Percentiles rank a stretch among this genome's conserved stretches.
These are phyloP conservation scores for Zoanthus gigantus DNA, from an alignment of 92 coral and sea anemone species.

Conservation along the genomic window DNA sequence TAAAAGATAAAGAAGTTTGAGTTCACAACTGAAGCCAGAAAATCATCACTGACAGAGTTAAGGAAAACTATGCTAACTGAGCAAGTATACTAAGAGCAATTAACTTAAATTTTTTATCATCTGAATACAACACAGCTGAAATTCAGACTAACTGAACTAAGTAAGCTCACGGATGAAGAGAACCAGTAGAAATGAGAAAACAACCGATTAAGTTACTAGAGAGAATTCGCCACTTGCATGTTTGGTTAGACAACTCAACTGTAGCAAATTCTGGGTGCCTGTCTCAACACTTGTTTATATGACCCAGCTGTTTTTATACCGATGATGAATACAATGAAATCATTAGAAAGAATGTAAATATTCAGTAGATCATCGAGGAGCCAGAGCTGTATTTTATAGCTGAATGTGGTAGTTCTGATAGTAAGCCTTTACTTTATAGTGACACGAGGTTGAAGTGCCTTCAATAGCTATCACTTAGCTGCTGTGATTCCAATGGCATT, in stretches of 20 bases:
- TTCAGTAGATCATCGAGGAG: conserved; percentile 42
- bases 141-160: conserved; percentile 26
- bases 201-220: conserved; percentile 16
- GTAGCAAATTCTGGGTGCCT: conserved; percentile 18
- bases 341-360: conserved; percentile 30
- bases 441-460: too few species aligned
- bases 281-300: conserved; percentile 46
- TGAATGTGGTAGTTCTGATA: neutral
- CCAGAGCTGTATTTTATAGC: conserved; percentile 53
- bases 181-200: conserved; percentile 13
- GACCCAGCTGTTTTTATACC: conserved; percentile 37
- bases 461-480: too few species aligned
- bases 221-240: conserved; percentile 37
- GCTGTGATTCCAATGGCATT: neutral
- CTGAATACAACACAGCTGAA: conserved; percentile 9
- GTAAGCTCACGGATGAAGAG: conserved; percentile 25
- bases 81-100: conserved; percentile 15
- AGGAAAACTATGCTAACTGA: conserved; percentile 25
- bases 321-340: conserved; percentile 47
- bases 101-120: conserved; percentile 9
- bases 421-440: conserved; percentile 11
- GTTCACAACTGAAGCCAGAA: neutral
- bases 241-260: conserved; percentile 60
- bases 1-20: conserved; percentile 47
- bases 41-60: conserved; percentile 17